Evolutionary conservation across 2,797 vertebrate species (phyloP).

Genomic region (Garrulus glandarius): DNA sequence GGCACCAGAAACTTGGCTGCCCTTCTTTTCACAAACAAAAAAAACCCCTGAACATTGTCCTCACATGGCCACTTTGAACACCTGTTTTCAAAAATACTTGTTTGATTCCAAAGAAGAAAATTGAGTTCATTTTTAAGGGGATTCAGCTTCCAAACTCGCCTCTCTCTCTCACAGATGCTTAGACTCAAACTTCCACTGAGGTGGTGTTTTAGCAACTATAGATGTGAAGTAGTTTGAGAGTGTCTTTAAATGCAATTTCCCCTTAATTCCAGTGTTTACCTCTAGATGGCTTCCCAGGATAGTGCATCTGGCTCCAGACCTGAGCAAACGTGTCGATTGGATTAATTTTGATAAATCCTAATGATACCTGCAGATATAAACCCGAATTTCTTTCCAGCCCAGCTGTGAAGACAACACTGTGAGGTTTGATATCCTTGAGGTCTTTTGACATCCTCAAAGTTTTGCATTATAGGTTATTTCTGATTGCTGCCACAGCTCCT

Average conservation of each 20-base stretch:
- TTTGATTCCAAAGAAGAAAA: background rate
- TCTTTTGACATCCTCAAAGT: background rate
- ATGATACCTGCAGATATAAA: background rate
- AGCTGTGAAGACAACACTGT: background rate
- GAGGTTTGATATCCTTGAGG: background rate
- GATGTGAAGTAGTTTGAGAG: background rate
- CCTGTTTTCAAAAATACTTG: background rate
- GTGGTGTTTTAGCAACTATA: background rate
- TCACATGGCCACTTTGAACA: background rate
- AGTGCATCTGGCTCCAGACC: background rate
- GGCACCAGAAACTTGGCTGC: background rate
- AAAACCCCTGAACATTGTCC: background rate
- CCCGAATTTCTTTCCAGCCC: background rate
- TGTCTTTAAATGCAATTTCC: background rate
- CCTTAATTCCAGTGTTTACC: background rate
- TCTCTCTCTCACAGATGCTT: background rate
- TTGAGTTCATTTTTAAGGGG: background rate
- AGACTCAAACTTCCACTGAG: background rate
- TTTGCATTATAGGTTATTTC: background rate
- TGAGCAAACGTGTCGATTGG: background rate
- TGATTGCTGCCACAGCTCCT: background rate
- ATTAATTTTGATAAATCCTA: background rate
- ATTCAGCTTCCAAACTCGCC: background rate
- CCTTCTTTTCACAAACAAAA: background rate
- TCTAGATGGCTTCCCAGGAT: slow-evolving; percentile 73